These are phyloP conservation scores for Lethenteron camtschaticum DNA, from an alignment of 2,113 vertebrate species.

Conservation along the genomic window DNA sequence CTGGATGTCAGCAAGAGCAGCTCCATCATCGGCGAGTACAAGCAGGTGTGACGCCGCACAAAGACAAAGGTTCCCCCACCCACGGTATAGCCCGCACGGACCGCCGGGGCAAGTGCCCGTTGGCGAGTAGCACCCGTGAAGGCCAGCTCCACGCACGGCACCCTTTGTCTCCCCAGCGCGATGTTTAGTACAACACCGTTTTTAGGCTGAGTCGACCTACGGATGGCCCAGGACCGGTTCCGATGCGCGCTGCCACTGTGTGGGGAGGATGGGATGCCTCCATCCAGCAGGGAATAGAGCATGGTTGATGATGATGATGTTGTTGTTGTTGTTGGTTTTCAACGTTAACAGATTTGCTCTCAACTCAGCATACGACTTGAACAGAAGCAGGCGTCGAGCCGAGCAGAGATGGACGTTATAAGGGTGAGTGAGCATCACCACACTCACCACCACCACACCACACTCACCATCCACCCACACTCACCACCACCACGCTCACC, in stretches of 20 bases:
- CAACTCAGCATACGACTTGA: constrained; percentile 88
- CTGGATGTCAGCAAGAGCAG: constrained; percentile 92
- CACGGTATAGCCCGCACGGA: too few relatives aligned
- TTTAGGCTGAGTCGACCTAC: neutral
- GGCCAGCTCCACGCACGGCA: constrained; percentile 7
- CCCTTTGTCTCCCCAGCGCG: constrained; percentile 3
- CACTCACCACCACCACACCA: too few relatives aligned
- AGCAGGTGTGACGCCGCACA: constrained; percentile 39
- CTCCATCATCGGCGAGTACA: constrained; percentile 94
- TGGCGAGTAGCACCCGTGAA: too few relatives aligned
- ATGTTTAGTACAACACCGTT: neutral
- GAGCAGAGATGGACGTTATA: constrained; percentile 83
- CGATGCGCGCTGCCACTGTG: neutral
- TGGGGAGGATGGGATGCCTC: neutral
- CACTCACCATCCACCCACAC: too few relatives aligned
- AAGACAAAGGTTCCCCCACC: too few relatives aligned
- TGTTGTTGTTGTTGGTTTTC: neutral
- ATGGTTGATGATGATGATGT: neutral
- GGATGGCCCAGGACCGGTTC: neutral
- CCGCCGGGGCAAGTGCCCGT: too few relatives aligned
- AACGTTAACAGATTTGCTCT: constrained; percentile 58
- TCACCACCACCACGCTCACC: too few relatives aligned
- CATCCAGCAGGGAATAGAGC: neutral
- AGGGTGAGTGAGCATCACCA: constrained; percentile 33
- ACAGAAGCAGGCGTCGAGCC: constrained; percentile 73